Evolutionary conservation across 1,140 invertebrate species (phyloP), one percentile per base, ranked within the genome.

Genomic region (Halyomorpha halys): DNA sequence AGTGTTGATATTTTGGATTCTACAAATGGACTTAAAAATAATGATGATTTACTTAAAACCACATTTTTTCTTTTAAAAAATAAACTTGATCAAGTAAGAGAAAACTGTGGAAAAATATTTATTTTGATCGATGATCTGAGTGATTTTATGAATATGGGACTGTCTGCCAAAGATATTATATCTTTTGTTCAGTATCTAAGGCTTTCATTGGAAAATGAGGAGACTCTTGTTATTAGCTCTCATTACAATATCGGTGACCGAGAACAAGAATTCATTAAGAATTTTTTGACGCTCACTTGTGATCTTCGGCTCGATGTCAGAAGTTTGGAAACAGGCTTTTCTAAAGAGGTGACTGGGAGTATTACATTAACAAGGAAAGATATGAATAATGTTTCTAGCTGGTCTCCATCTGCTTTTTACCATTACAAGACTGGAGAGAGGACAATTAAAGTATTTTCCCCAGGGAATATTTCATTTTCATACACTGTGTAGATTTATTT

Each of bases 341-440:
- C 61, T 9, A 44, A 62, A 62, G 61, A 19, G 5, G 61, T 62
- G 8, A 62, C 23, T 15, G 61, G 61, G 4, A 25, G 19, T 25
- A 23, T 62, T 21, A 44, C 44, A 27, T 15, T 62, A 4, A 62
- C 19, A 11, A 25, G 14, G 13, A 49, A 47, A 62, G 45, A 62
- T 49, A 39, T 11, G n/a, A 18, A 14, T 18, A 15, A 18, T 21
- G n/a, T 62, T n/a, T 39, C 19, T 14, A 11, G 19, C n/a, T 62
- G 61, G 61, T 47, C 61, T 19, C 23, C 23, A 5, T 44, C 61
- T 49, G 5, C 25, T 23, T 49, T 62, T 5, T 49, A 62, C 18
- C 61, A 62, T 62, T 62, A 62, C 18, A 62, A 62, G 45, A 21
- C 45, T 14, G n/a, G 16, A n/a, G 61, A 62, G n/a, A 62, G 61